A percentile compares a stretch with the other conserved stretches of the same genome.
phyloP scores from a whole-genome alignment of 2,797 vertebrate genomes.

The Danio choprae region DNA sequence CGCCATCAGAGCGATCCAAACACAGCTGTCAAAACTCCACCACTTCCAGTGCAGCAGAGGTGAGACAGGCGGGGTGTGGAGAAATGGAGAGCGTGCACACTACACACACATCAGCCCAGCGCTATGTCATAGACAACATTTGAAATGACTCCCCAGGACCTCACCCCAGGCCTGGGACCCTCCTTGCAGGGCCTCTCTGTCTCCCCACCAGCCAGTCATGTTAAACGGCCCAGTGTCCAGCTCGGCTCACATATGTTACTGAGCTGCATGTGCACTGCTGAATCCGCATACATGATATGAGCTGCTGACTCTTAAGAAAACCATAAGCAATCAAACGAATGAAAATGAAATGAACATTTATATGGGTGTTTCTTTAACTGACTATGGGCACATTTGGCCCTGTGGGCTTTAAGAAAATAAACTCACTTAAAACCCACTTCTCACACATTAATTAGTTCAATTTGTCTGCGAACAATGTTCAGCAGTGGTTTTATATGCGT shows the following conservation, averaged over 20 bases:
- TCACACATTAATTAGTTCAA: neutral
- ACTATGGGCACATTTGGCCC: neutral
- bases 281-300: conserved; percentile 47
- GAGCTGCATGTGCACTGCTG: conserved; percentile 31
- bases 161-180: conserved; percentile 44
- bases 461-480: neutral
- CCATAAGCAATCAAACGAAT: conserved; percentile 18
- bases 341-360: neutral
- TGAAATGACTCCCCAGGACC: conserved; percentile 59
- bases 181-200: conserved; percentile 57
- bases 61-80: conserved; percentile 68
- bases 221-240: conserved; percentile 41
- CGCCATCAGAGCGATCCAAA: conserved; percentile 75
- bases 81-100: conserved; percentile 50
- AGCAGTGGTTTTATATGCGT: neutral
- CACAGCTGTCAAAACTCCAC: conserved; percentile 84
- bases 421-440: neutral
- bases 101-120: conserved; percentile 41
- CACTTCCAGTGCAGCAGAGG: conserved; percentile 76
- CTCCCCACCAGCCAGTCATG: conserved; percentile 52
- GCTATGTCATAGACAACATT: conserved; percentile 55
- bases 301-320: conserved; percentile 22
- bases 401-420: conserved; percentile 5
- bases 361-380: neutral
- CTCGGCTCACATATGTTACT: conserved; percentile 50